Percentiles rank a stretch among this genome's conserved stretches.
These are phyloP conservation scores for Spheniscus humboldti DNA, from an alignment of 2,797 vertebrate genomes.

Conservation along the genomic window DNA sequence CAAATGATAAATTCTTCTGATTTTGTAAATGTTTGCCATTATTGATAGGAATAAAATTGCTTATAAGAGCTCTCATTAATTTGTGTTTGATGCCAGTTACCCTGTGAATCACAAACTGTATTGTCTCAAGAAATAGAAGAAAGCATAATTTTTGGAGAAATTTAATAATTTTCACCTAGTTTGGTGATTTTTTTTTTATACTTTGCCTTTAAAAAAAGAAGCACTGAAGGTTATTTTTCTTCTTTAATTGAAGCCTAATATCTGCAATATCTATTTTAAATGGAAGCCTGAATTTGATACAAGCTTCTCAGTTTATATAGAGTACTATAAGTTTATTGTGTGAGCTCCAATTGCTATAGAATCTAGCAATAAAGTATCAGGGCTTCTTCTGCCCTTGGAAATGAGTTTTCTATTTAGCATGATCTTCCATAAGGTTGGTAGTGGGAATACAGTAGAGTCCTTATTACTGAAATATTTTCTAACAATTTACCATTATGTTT, in stretches of 20 bases:
- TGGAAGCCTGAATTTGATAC: conserved; percentile 64
- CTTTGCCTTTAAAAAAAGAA: conserved; percentile 58
- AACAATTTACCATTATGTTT: not conserved
- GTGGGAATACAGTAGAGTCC: not conserved
- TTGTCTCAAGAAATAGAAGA: conserved; percentile 67
- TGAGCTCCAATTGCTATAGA: conserved; percentile 56
- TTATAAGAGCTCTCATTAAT: conserved; percentile 78
- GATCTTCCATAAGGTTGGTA: conserved; percentile 36
- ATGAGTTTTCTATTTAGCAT: conserved; percentile 49
- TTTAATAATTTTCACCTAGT: conserved; percentile 37
- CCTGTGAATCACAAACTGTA: conserved; percentile 72
- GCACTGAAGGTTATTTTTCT: conserved; percentile 57
- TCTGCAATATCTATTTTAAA: conserved; percentile 66
- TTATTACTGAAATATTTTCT: not conserved
- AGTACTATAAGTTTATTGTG: conserved; percentile 56
- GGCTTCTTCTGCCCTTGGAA: conserved; percentile 46
- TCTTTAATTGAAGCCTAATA: conserved; percentile 46
- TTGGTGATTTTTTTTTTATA: conserved; percentile 48
- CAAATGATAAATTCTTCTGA: conserved; percentile 71
- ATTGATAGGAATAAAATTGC: conserved; percentile 83
- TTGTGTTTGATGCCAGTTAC: conserved; percentile 77
- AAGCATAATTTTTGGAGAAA: conserved; percentile 45
- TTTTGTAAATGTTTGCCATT: conserved; percentile 82
- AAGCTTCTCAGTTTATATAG: conserved; percentile 61
- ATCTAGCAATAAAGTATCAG: conserved; percentile 64